Evolutionary conservation across 1,140 invertebrate species (phyloP), one percentile per base, ranked within the genome.

Genomic region (Lineus longissimus): DNA sequence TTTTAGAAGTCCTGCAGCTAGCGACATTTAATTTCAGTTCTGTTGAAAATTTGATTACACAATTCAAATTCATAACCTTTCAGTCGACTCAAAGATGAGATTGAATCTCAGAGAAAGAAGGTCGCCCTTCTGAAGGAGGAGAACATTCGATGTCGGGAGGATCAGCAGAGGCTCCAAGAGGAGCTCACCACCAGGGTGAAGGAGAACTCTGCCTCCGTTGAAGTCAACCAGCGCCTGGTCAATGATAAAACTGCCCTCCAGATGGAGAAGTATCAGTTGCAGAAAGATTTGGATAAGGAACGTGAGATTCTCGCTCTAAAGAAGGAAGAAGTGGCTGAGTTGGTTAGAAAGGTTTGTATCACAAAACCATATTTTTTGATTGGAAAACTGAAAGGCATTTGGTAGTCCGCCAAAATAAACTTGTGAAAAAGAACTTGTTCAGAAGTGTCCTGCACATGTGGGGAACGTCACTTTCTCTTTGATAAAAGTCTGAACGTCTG

Each of bases 181-280:
- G 72, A 76, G 59, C 68, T 79, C 0, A 65, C 71, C 19, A 56
- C 67, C 4, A 76, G 76, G 69, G 76, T 76, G 64, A 77, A 74
- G 55, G 76, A 77, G 55, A 68, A 68, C 33, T 62, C 73, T 11
- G 66, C 69, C 23, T 63, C 68, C 22, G 62, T 70, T 25, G 74
- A 77, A 47, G 36, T 76, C 22, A 77, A 70, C 59, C 68, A 71
- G 60, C 63, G 60, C 17, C 61, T 78, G 54, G 59, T 68, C n/a
- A 63, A 51, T 29, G 75, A 78, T 59, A 70, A 73, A 33, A 41
- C 63, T 33, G 62, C 60, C 17, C 62, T 73, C 1, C 71, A 76
- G 61, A 73, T 69, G 43, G 69, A 76, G 61, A 68, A 66, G 41
- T 45, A 62, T 13, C 59, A 67, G 17, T 58, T 70, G 22, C 64